phyloP scores from a whole-genome alignment of 2,888 invertebrate species.

The Cosmorhoe ocellata region DNA sequence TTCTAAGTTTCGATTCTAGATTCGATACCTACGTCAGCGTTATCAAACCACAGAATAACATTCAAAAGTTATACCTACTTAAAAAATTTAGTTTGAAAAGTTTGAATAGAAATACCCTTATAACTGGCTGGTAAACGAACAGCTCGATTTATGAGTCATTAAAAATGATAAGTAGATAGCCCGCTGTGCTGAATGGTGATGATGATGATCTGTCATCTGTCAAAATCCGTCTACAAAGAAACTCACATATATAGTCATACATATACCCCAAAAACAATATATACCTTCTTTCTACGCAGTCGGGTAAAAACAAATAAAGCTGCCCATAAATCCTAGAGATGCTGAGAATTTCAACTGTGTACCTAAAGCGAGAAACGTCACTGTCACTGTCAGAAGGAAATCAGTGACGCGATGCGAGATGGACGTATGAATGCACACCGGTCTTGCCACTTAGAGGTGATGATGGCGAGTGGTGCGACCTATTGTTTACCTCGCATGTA shows the following conservation, averaged over 20 bases:
- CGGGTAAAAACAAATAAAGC: neutral
- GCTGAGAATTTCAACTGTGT: slow-evolving; percentile 2
- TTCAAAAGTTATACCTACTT: neutral
- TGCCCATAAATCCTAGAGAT: slow-evolving; percentile 4
- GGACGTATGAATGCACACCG: slow-evolving; percentile 24
- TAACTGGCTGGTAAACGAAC: slow-evolving; percentile 2
- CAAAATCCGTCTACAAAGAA: too few species aligned
- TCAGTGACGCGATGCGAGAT: slow-evolving; percentile 18
- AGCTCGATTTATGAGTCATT: slow-evolving; percentile 7
- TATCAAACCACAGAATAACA: slow-evolving; percentile 1
- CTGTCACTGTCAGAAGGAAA: slow-evolving; percentile 7
- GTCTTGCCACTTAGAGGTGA: slow-evolving; percentile 27
- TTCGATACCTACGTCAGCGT: neutral
- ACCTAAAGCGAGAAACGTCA: slow-evolving; percentile 17
- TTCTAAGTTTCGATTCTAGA: too few species aligned
- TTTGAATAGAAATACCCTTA: slow-evolving; percentile 25
- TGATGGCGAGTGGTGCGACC: slow-evolving; percentile 8
- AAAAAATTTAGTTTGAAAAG: slow-evolving; percentile 18
- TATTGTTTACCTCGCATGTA: slow-evolving; percentile 15
- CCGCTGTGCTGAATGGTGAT: slow-evolving; percentile 4
- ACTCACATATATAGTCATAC: too few species aligned
- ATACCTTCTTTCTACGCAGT: too few species aligned
- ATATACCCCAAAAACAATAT: too few species aligned
- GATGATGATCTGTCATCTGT: neutral
- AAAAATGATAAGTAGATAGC: slow-evolving; percentile 13